Evolutionary conservation across 2,113 vertebrate genomes (phyloP), one percentile per base, ranked within the genome.

Genomic region (Marcusenius ussheri): DNA sequence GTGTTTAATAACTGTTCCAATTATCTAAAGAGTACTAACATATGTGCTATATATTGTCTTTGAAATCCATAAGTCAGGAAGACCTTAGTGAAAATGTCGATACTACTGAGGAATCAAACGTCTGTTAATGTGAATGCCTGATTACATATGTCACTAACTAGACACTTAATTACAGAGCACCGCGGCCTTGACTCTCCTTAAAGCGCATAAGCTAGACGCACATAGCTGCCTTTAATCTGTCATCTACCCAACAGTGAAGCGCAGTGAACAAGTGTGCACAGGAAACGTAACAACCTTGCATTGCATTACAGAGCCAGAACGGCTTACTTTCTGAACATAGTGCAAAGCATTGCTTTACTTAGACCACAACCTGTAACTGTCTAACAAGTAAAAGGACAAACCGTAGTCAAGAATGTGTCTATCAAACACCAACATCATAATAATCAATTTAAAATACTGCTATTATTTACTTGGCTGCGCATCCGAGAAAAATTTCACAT

Each of bases 321-420:
- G 47, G 45, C 27, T 31, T 87, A 87, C n/a, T 53, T 87, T 85
- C 39, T 84, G 83, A 84, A 47, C 39, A 11, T 24, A 31, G 27
- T 13, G 27, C 10, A 11, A 70, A n/a, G 39, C 49, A 87, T 49
- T 13, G 46, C 21, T 35, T 31, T 51, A 50, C 49, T 53, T 31
- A 19, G 24, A 87, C 27, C 21, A 51, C 84, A 87, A 87, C 85
- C 85, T 53, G 85, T 87, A 87, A 86, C 83, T 84, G 21, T 27
- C 13, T 21, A 83, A 84, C 24, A 24, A 46, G 83, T 84, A 47
- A 84, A 21, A 24, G 83, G 19, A 46, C 45, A 45, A 39, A 24
- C 21, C 21, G 74, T 9, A 46, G 17, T 45, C 35, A 45, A 39
- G 77, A 83, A 11, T 84, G 42, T 45, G 24, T 24, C 42, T 45